Percentiles rank a stretch among this genome's conserved stretches.
Conservation (phyloP, 2,113 vertebrate genomes). For the Pleuronectes platessa region DNA sequence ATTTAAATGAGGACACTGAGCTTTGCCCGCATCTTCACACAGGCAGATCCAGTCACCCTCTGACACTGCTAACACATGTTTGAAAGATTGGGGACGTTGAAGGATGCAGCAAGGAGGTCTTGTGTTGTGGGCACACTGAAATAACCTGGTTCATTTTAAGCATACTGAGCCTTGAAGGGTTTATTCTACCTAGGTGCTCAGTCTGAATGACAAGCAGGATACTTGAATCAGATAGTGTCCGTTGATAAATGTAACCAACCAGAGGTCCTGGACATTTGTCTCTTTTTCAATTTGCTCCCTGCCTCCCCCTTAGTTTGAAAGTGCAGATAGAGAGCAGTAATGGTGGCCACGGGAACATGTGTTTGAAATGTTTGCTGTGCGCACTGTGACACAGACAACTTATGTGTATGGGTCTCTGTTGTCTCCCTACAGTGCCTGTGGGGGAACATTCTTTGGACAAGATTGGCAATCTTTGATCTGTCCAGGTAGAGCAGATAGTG, state of each 20-base stretch:
- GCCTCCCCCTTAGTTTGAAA: conserved; percentile 23
- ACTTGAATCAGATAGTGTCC: conserved; percentile 44
- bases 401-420: conserved; percentile 28
- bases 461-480: conserved; percentile 65
- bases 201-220: conserved; percentile 26
- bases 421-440: conserved; percentile 34
- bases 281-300: conserved; percentile 60
- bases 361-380: conserved; percentile 44
- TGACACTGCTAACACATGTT: neutral
- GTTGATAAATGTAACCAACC: conserved; percentile 43
- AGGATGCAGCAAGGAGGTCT: neutral
- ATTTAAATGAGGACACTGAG: too few species aligned
- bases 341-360: conserved; percentile 31
- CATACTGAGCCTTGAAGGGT: conserved; percentile 1
- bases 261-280: conserved; percentile 46
- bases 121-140: neutral
- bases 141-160: conserved; percentile 12
- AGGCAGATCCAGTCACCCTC: neutral
- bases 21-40: neutral
- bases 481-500: conserved; percentile 54
- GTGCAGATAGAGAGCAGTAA: conserved; percentile 36
- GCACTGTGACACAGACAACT: conserved; percentile 20
- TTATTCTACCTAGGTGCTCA: conserved; percentile 5
- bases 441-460: conserved; percentile 54
- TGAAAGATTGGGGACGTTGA: neutral